Base-by-base conservation (phyloP, 2,113 vertebrate genomes). In the Actenoides hombroni region DNA sequence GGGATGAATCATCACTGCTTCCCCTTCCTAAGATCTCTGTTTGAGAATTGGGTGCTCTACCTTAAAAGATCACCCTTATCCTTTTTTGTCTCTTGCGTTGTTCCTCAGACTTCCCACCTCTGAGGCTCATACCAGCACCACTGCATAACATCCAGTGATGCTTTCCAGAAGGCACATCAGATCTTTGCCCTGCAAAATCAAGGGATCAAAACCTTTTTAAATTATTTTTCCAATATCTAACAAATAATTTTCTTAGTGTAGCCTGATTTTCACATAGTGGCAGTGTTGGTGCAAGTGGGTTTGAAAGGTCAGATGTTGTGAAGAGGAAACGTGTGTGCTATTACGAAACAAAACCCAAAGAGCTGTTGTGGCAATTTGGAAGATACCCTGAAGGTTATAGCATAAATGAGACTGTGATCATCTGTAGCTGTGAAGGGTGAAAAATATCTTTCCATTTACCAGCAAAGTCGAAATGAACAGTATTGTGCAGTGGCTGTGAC, bases 121-220 rank as follows among this genome's bases (percentile, higher is more conserved):
- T 0, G 2, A 13, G 59, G 31, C 37, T 59, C 5, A 5, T 11
- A 2, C 61, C 65, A 53, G 67, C 31, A 0, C 59, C 44, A 49
- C 70, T 76, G 68, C 11, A 1, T n/a, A 12, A 6, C 23, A 9
- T 3, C 26, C 54, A 23, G 68, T 2, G 24, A 0, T 37, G 49
- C 12, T 20, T 79, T 29, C 71, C 53, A 26, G 70, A 15, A 57
- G 54, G 16, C 33, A 42, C 37, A 2, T 5, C 28, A 56, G 6
- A 5, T 10, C 25, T 54, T 8, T 23, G 67, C 67, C 26, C 35
- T 63, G 12, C 28, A 25, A 71, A 82, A 61, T 31, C 53, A 13
- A 39, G 25, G 15, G 17, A 39, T 29, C 37, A 20, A 51, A 86
- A 18, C 28, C 6, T 2, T 28, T 12, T 31, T 13, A 14, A 51